Evolutionary conservation across 2,797 vertebrate species (phyloP), one percentile per base, ranked within the genome.

Genomic region (Micropoecilia bifurca): DNA sequence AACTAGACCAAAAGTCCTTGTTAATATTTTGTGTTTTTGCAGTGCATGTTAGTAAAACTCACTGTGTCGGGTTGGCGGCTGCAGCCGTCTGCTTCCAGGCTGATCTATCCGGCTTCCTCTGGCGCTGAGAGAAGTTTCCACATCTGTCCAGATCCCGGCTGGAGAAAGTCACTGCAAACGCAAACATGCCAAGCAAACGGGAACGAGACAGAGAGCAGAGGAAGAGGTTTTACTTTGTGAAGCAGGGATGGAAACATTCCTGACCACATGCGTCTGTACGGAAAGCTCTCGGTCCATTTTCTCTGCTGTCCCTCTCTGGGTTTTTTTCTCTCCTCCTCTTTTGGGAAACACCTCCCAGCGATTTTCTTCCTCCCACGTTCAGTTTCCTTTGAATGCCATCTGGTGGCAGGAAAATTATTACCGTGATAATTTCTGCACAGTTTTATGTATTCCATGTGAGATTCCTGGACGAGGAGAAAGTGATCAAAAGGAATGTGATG

Each of bases 61-160:
- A 90, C 87, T n/a, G 36, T 82, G 71, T 57, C 13, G 25, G 0
- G 63, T 43, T 74, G 74, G 63, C 79, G 59, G 72, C 25, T 71
- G 79, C 74, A 76, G 80, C 68, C 4, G 39, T 81, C 55, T 48
- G 77, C 16, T 20, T 82, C 75, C 46, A 46, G 66, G 39, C 59
- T 55, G 68, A 69, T 78, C n/a, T 45, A 45, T 71, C 39, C 68
- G 68, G 68, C 68, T 71, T 71, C 68, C 68, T 14, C 41, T 71
- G 68, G 68, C 46, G 28, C 81, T 53, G 80, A 57, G 77, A 36
- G 66, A 79, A 74, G 79, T 77, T 71, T 82, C 84, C 87, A 90
- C 87, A 90, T 88, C 74, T 85, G 79, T 76, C 59, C 76, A 63
- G 75, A 81, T 77, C 79, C 75, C 66, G 81, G 66, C 72, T 84